These are phyloP conservation scores for Phymorhynchus buccinoides DNA, from an alignment of 1,140 invertebrate species.

Conservation along the genomic window DNA sequence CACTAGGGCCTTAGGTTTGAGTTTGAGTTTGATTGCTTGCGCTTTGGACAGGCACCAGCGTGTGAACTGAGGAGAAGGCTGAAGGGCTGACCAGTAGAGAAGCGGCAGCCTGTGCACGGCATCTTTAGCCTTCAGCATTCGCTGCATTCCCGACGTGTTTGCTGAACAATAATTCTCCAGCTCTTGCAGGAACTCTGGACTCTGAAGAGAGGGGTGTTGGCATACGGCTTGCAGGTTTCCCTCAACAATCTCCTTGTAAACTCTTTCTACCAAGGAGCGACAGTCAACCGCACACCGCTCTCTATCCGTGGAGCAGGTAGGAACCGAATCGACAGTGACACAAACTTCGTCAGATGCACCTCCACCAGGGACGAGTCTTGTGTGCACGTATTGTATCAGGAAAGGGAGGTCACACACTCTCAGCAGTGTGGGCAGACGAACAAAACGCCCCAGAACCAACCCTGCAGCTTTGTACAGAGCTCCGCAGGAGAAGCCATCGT, in stretches of 20 bases:
- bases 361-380: not conserved
- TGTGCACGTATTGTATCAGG: not conserved
- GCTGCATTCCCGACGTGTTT: no score
- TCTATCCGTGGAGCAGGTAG: not conserved
- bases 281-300: not conserved
- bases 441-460: conserved; percentile 3
- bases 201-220: conserved; percentile 1
- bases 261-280: not conserved
- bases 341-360: not conserved
- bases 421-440: not conserved
- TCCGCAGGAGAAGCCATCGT: conserved; percentile 9
- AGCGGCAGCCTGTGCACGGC: no score
- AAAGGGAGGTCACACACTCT: conserved; percentile 24
- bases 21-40: not conserved
- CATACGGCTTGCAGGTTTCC: not conserved
- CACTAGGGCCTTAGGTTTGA: not conserved
- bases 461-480: conserved; percentile 27
- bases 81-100: no score
- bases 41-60: not conserved
- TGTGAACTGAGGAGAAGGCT: no score
- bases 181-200: not conserved
- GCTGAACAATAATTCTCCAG: no score
- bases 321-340: not conserved
- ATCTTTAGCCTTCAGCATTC: no score
- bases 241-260: not conserved